Conservation (phyloP, 2,113 vertebrate genomes). For the Antennarius striatus region DNA sequence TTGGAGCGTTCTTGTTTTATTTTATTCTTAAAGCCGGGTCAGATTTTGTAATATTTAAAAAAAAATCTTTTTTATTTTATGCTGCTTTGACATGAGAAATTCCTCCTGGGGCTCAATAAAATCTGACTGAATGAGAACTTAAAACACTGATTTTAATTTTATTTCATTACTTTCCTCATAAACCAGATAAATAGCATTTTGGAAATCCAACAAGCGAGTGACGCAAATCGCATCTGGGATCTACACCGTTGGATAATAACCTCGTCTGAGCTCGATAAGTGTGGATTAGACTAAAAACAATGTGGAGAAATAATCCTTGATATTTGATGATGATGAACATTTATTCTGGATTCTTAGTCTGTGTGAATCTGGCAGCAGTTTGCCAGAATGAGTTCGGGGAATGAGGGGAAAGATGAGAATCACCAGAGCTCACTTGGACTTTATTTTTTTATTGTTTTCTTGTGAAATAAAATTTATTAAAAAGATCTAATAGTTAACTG, state of each 20-base stretch:
- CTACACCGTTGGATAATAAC: conserved; percentile 1
- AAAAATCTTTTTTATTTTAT: background rate
- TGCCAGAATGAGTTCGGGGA: background rate
- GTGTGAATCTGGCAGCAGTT: no score
- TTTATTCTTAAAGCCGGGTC: background rate
- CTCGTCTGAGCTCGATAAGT: conserved; percentile 48
- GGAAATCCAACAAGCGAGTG: background rate
- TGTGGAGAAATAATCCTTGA: no score
- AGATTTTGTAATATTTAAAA: background rate
- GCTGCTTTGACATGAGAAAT: background rate
- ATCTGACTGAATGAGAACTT: background rate
- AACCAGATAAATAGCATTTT: background rate
- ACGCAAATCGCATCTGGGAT: conserved; percentile 8
- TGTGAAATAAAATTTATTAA: conserved; percentile 55
- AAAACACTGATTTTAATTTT: no score
- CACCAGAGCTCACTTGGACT: background rate
- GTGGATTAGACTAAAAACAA: conserved; percentile 54
- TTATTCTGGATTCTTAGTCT: no score
- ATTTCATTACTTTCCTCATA: background rate
- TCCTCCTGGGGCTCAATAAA: background rate
- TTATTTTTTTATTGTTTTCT: conserved; percentile 7
- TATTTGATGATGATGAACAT: no score
- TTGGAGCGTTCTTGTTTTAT: background rate
- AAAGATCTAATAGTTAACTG: conserved; percentile 30
- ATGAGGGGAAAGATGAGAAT: background rate